These are phyloP conservation scores for Caenorhabditis sp. DNA, from an alignment of 2,888 invertebrate species.

Conservation along the genomic window DNA sequence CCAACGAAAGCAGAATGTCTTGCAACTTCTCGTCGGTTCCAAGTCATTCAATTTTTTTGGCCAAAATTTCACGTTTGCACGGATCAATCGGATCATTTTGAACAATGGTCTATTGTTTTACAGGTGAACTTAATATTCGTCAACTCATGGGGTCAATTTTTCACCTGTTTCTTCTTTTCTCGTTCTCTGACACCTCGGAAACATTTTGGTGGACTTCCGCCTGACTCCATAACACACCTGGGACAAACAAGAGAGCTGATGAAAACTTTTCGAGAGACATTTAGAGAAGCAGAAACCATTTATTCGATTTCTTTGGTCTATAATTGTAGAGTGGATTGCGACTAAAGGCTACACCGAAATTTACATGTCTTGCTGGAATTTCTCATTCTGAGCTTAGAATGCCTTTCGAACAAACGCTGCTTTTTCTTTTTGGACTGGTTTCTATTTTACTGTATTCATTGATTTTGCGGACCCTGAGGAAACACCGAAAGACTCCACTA, in stretches of 20 bases:
- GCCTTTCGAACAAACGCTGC: slow-evolving; percentile 51
- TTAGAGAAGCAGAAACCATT: slow-evolving; percentile 8
- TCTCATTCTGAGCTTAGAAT: slow-evolving; percentile 18
- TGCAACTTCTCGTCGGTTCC: too few relatives aligned
- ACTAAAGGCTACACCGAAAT: slow-evolving; percentile 22
- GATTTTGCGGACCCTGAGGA: slow-evolving; percentile 34
- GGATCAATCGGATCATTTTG: too few relatives aligned
- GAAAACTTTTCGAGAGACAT: background rate
- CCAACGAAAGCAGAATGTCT: too few relatives aligned
- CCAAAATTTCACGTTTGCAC: too few relatives aligned
- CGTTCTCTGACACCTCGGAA: background rate
- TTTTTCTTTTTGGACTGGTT: slow-evolving; percentile 42
- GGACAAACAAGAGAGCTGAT: background rate
- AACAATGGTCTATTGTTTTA: too few relatives aligned
- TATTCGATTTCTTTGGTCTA: slow-evolving; percentile 10
- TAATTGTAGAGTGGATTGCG: slow-evolving; percentile 13
- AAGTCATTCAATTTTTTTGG: too few relatives aligned
- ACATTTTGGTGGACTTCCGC: background rate
- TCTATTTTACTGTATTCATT: slow-evolving; percentile 49
- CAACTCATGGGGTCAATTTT: too few relatives aligned
- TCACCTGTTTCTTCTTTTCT: background rate
- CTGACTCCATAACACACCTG: slow-evolving; percentile 7
- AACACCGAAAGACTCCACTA: slow-evolving; percentile 32
- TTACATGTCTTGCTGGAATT: slow-evolving; percentile 9
- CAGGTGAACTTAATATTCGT: too few relatives aligned